Base-by-base conservation (phyloP, 2,888 invertebrate genomes). In the Arge pagana region DNA sequence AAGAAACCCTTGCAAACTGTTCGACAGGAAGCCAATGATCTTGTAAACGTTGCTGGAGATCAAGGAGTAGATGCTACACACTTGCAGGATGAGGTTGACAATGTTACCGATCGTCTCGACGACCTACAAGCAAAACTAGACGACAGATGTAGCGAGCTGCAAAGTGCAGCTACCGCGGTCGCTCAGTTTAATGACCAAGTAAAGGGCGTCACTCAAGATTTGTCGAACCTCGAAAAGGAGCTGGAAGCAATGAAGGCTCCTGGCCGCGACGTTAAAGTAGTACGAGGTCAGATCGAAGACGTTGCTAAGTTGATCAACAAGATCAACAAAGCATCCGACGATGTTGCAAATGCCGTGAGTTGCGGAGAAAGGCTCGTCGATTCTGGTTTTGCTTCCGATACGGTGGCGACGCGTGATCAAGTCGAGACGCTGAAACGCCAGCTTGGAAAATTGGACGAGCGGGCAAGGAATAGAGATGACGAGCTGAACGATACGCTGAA, bases 151-250 rank as follows among this genome's bases (percentile, higher is more conserved):
- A 86, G 86, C 41, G 85, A 88, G 60, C 76, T 95, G 45, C 91
- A 93, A 58, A 90, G 90, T 0, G 93, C 93, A 0, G 90, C 93
- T 0, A 89, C 89, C 0, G 93, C 93, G 0, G 87, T 93, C 41
- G 85, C 90, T 0, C 89, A 90, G 65, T 94, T 94, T 79, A 91
- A 92, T 78, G 93, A 93, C 57, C 88, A 90, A 78, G 87, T 93
- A 10, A 94, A 93, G 77, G 81, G 77, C 31, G 80, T 95, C 1
- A 85, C 86, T 15, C 83, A 87, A 57, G 89, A 94, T 70, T 77
- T 96, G 2, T 83, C 87, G 0, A 86, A 85, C 49, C 77, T 96
- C 48, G 96, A 96, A 70, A 85, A 85, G 50, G 91, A 94, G 60
- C 78, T 96, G 28, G 93, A 93, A 66, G 79, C 82, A 26, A 89